phyloP scores from a whole-genome alignment of 2,113 vertebrate species.

The Gnathonemus longibarbis region DNA sequence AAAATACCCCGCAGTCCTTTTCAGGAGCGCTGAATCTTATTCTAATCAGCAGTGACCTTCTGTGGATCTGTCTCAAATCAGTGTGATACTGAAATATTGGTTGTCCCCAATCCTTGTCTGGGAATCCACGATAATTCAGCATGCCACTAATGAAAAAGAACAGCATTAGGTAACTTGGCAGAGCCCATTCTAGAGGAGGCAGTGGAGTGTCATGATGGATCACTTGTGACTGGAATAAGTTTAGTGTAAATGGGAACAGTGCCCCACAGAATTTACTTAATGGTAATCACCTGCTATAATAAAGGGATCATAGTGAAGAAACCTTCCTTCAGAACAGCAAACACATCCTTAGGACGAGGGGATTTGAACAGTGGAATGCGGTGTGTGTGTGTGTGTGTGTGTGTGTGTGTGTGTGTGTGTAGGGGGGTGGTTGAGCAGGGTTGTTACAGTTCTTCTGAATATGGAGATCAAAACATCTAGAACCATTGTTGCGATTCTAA shows the following conservation, averaged over 20 bases:
- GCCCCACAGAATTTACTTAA: constrained; percentile 90
- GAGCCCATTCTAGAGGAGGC: constrained; percentile 98
- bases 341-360: not conserved
- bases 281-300: not conserved
- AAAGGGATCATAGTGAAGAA: not conserved
- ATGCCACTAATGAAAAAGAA: constrained; percentile 98
- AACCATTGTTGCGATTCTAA: not conserved
- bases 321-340: not conserved
- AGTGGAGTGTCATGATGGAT: constrained; percentile 45
- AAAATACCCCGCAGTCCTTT: not conserved
- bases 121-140: constrained; percentile 78
- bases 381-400: not conserved
- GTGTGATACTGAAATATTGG: constrained; percentile 42
- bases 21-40: not conserved
- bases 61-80: not conserved
- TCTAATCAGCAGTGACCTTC: not conserved
- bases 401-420: no score
- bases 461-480: not conserved
- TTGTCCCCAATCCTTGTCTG: constrained; percentile 54
- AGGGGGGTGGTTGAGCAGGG: not conserved
- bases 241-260: constrained; percentile 99
- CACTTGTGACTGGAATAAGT: not conserved
- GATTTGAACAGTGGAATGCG: not conserved
- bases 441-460: not conserved
- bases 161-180: constrained; percentile 98